Evolutionary conservation across 1,140 invertebrate genomes (phyloP).

Genomic region (Brachystomella parvula): DNA sequence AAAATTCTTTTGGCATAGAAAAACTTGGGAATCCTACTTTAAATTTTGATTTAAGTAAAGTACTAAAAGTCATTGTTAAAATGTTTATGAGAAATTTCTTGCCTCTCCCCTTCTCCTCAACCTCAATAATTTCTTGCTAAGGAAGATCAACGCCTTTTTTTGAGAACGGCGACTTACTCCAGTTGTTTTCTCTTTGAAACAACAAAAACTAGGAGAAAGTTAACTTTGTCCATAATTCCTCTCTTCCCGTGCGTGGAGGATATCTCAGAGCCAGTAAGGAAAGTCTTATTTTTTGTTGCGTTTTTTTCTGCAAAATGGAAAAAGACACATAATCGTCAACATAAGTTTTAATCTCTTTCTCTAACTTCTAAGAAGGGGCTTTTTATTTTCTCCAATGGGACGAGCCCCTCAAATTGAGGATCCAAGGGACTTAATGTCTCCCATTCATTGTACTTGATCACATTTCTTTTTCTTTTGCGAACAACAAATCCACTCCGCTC

Average conservation of each 20-base stretch:
- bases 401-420: slow-evolving; percentile 5
- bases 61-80: too few relatives aligned
- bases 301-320: slow-evolving; percentile 13
- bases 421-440: slow-evolving; percentile 26
- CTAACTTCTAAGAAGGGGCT: background rate
- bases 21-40: too few relatives aligned
- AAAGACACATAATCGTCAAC: slow-evolving; percentile 28
- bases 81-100: too few relatives aligned
- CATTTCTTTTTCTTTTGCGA: too few relatives aligned
- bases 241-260: background rate
- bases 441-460: slow-evolving; percentile 32
- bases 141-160: too few relatives aligned
- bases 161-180: too few relatives aligned
- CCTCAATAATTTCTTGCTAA: too few relatives aligned
- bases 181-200: background rate
- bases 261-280: too few relatives aligned
- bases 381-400: background rate
- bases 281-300: slow-evolving; percentile 3
- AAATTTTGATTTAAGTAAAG: too few relatives aligned
- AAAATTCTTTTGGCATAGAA: too few relatives aligned
- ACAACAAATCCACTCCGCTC: too few relatives aligned
- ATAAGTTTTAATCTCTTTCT: slow-evolving; percentile 29
- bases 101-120: too few relatives aligned
- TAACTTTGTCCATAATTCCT: slow-evolving; percentile 8
- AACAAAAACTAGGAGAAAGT: background rate